These are phyloP conservation scores for Protodeltote pygarga DNA, from an alignment of 2,888 invertebrate species.

Conservation along the genomic window DNA sequence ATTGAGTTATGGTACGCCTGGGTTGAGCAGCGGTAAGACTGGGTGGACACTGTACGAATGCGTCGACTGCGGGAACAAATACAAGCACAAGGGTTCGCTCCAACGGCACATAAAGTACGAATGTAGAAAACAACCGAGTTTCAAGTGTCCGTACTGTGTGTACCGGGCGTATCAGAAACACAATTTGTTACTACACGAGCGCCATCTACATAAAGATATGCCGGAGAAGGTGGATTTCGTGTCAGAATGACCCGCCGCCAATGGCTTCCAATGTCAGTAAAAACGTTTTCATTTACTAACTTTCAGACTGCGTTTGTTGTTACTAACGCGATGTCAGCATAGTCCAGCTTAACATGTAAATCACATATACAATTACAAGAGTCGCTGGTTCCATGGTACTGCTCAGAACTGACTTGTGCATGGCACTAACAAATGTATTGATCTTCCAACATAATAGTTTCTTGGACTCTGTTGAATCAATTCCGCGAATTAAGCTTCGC, in stretches of 20 bases:
- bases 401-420: background rate
- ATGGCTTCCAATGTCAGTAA: conserved; percentile 75
- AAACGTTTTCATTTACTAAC: conserved; percentile 46
- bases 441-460: background rate
- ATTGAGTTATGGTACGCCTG: conserved; percentile 82
- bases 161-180: conserved; percentile 90
- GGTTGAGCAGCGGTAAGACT: conserved; percentile 78
- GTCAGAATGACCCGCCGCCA: conserved; percentile 79
- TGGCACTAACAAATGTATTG: conserved; percentile 2
- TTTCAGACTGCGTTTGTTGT: conserved; percentile 36
- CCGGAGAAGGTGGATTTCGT: conserved; percentile 86
- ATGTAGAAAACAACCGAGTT: conserved; percentile 90
- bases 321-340: conserved; percentile 35
- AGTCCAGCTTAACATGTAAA: too few relatives aligned
- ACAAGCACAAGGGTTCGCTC: conserved; percentile 93
- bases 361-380: too few relatives aligned
- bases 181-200: conserved; percentile 85
- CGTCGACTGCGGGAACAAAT: conserved; percentile 92
- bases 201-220: conserved; percentile 84
- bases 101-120: conserved; percentile 92
- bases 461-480: too few relatives aligned
- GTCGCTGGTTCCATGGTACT: too few relatives aligned
- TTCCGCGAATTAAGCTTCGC: too few relatives aligned
- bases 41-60: conserved; percentile 87
- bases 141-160: conserved; percentile 90